Conservation (phyloP, 1,140 invertebrate species). For the Zophobas morio region DNA sequence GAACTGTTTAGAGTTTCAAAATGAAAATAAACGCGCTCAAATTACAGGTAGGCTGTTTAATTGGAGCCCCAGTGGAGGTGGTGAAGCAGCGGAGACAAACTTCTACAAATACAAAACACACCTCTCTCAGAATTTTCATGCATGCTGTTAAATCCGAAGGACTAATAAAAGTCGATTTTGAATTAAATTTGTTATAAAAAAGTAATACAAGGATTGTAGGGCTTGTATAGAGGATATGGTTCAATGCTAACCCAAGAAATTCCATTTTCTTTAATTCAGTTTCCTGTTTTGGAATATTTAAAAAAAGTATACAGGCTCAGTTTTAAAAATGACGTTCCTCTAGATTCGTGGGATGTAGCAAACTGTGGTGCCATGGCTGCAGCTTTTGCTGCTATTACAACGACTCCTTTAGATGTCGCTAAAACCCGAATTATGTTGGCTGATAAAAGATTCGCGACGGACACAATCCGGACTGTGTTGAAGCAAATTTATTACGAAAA, state of each 20-base stretch:
- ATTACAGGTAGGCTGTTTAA: slow-evolving; percentile 83
- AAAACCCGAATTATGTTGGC: slow-evolving; percentile 98
- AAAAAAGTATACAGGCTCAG: slow-evolving; percentile 72
- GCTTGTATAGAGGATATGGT: slow-evolving; percentile 92
- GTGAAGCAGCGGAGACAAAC: slow-evolving; percentile 95
- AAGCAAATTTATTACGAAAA: slow-evolving; percentile 75
- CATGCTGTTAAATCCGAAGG: slow-evolving; percentile 78
- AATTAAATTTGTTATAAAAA: no score
- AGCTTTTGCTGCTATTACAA: slow-evolving; percentile 84
- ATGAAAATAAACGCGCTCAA: no score
- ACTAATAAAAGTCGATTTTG: slow-evolving; percentile 56
- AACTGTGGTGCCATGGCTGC: slow-evolving; percentile 89
- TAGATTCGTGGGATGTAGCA: slow-evolving; percentile 78
- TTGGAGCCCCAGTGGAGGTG: slow-evolving; percentile 95
- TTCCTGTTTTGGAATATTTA: slow-evolving; percentile 94
- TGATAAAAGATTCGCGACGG: slow-evolving; percentile 70
- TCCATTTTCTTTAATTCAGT: slow-evolving; percentile 96
- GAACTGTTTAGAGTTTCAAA: background rate
- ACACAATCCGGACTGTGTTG: slow-evolving; percentile 71
- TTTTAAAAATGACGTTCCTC: slow-evolving; percentile 63
- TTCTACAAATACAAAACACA: slow-evolving; percentile 67
- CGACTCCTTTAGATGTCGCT: slow-evolving; percentile 96
- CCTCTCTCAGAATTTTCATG: slow-evolving; percentile 73
- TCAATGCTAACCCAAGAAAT: slow-evolving; percentile 93
- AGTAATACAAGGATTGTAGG: slow-evolving; percentile 62